A percentile compares a stretch with the other conserved stretches of the same genome.
Evolutionary conservation across 2,113 vertebrate species (phyloP).

Genomic region (Varanus komodoensis): DNA sequence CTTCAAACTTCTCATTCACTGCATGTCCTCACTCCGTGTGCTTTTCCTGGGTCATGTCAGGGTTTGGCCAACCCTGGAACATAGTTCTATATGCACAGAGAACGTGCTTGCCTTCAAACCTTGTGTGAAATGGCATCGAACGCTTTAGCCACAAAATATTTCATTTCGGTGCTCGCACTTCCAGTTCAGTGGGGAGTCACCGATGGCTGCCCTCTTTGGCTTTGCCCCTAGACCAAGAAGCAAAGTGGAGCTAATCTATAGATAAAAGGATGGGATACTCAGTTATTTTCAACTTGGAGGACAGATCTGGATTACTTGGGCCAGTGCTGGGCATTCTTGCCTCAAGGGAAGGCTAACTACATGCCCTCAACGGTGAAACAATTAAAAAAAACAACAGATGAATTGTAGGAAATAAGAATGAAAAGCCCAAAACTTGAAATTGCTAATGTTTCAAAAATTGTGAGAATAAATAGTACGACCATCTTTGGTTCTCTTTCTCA

Average conservation of each 20-base stretch:
- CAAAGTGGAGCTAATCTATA: background rate
- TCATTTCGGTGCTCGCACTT: background rate
- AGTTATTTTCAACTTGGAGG: background rate
- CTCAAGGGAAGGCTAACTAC: too few relatives aligned
- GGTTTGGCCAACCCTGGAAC: background rate
- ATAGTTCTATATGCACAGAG: background rate
- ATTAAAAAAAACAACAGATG: too few relatives aligned
- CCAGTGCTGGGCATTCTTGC: too few relatives aligned
- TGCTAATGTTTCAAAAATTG: too few relatives aligned
- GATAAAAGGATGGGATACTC: background rate
- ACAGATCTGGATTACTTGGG: too few relatives aligned
- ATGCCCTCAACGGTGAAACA: too few relatives aligned
- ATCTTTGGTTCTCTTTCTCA: too few relatives aligned
- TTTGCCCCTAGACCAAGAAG: background rate
- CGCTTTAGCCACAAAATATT: background rate
- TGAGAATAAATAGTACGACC: too few relatives aligned
- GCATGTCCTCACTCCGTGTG: background rate
- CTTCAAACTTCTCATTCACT: background rate
- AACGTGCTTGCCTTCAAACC: background rate
- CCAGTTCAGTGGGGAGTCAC: background rate
- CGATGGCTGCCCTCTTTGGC: background rate
- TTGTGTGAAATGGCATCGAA: background rate
- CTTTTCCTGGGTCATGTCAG: background rate
- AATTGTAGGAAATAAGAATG: too few relatives aligned
- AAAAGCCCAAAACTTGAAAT: too few relatives aligned